phyloP scores from a whole-genome alignment of 2,113 vertebrate genomes.

The Hoplias malabaricus region DNA sequence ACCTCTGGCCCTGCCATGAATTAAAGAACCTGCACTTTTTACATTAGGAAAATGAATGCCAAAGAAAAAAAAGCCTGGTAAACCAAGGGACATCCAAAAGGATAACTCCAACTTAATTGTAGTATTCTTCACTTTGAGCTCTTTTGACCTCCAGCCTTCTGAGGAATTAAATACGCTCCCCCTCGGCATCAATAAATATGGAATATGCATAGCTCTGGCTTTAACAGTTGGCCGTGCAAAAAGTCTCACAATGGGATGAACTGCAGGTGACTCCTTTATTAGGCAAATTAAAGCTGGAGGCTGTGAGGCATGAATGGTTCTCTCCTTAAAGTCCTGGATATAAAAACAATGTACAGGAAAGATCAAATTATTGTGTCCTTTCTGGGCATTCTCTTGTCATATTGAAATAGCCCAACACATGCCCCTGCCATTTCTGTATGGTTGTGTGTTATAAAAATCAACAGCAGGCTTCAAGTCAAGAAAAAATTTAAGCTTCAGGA shows the following conservation, averaged over 20 bases:
- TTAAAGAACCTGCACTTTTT: constrained; percentile 36
- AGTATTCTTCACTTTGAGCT: not conserved
- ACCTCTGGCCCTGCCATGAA: constrained; percentile 27
- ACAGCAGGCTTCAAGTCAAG: too few relatives aligned
- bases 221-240: constrained; percentile 23
- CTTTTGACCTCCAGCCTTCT: constrained; percentile 29
- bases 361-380: not conserved
- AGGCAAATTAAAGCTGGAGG: not conserved
- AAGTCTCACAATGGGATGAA: not conserved
- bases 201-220: constrained; percentile 35
- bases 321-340: not conserved
- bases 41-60: constrained; percentile 34
- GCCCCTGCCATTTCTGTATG: not conserved
- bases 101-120: constrained; percentile 42
- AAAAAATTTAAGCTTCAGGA: too few relatives aligned
- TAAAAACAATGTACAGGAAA: not conserved
- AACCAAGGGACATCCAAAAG: constrained; percentile 38
- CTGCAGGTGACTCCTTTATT: not conserved
- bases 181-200: constrained; percentile 34
- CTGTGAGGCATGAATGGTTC: not conserved
- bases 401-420: not conserved
- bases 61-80: constrained; percentile 26
- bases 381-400: too few relatives aligned
- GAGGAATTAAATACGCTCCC: constrained; percentile 19
- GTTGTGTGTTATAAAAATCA: too few relatives aligned